Conservation (phyloP, 2,888 invertebrate genomes). For the Neoaliturus tenellus region DNA sequence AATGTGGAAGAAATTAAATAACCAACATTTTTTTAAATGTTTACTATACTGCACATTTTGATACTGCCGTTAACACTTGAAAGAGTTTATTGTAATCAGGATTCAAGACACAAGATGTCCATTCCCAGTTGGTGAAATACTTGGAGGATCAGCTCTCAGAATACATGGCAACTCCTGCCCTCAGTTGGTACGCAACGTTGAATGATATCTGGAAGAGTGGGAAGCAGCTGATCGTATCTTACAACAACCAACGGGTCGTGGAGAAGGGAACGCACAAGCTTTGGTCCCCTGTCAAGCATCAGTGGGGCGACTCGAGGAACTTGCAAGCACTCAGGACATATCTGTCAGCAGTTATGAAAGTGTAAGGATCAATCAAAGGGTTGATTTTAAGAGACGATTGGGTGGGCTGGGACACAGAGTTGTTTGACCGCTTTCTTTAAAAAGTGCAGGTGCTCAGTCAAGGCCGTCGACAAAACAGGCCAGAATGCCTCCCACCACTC, state of each 20-base stretch:
- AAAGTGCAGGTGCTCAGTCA: no score
- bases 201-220: slow-evolving; percentile 74
- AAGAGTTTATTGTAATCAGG: slow-evolving; percentile 68
- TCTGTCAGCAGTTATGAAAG: slow-evolving; percentile 39
- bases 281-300: slow-evolving; percentile 78
- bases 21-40: no score
- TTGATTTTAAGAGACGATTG: no score
- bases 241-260: slow-evolving; percentile 72
- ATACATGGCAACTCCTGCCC: slow-evolving; percentile 70
- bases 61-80: no score
- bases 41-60: no score
- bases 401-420: no score
- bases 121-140: slow-evolving; percentile 71
- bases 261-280: slow-evolving; percentile 68
- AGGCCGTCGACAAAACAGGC: no score
- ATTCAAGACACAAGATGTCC: slow-evolving; percentile 70
- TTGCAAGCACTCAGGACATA: slow-evolving; percentile 58
- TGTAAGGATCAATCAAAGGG: slow-evolving; percentile 40
- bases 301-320: slow-evolving; percentile 81
- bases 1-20: no score
- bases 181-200: slow-evolving; percentile 73
- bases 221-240: slow-evolving; percentile 75
- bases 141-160: slow-evolving; percentile 70
- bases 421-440: no score
- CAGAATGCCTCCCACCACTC: no score